Base-by-base conservation (phyloP, 1,140 invertebrate species). In the Rhyzopertha dominica region DNA sequence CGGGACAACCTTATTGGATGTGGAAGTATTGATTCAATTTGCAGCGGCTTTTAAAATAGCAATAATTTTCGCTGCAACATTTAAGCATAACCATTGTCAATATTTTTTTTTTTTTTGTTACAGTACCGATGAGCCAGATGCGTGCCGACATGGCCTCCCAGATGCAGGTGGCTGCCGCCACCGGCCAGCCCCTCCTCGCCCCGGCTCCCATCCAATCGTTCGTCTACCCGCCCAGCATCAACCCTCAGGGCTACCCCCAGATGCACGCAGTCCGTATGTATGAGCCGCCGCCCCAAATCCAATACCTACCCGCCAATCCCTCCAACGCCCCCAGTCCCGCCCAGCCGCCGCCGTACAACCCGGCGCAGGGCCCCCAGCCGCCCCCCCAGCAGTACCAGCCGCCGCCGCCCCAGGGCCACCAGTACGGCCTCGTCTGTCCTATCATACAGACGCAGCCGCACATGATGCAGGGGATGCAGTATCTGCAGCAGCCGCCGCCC, bases 181-280 rank as follows among this genome's bases (percentile, higher is more conserved):
- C 87, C 24, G 88, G 88, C 1, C 87, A 89, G 61, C 88, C 88
- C 4, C 69, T 93, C 36, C 68, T 91, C 52, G 82, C 87, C 22
- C 83, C 85, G 8, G 82, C 80, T 4, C 84, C 86, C 12, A 61
- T 81, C 54, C 78, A 75, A 55, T 75, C 62, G 43, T 78, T 76
- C 61, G 70, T 80, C 58, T 68, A 69, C 40, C 73, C 72, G 14
- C 51, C 56, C 14, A 46, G 50, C 18, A 45, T 63, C 5, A 77
- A 81, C 63, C 75, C 76, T 49, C 78, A 79, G 54, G 75, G 78
- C 62, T 71, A 80, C 63, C 78, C 76, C 55, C 76, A 75, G 63
- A 75, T 70, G 42, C 73, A 78, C 53, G 71, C 76, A 66, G 70
- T 80, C 38, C 71, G 78, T 38, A 75, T 81, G 54, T 81, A 79